Percentiles rank a stretch among this genome's conserved stretches.
phyloP scores from a whole-genome alignment of 2,113 vertebrate genomes.

The Heterotilapia buettikoferi region DNA sequence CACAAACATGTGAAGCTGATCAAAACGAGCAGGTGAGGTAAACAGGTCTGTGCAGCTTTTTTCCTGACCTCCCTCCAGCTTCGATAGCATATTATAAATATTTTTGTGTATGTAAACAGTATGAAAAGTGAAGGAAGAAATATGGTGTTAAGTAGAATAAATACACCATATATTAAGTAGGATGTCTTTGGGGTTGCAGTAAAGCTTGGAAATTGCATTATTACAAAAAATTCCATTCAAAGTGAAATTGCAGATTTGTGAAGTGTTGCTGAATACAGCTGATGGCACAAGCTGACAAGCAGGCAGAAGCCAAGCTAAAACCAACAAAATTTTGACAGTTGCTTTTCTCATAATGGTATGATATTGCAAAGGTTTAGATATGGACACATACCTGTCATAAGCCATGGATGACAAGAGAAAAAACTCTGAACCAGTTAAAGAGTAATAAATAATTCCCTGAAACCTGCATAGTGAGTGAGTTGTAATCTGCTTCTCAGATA shows the following conservation, averaged over 20 bases:
- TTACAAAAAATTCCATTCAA: neutral
- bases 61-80: neutral
- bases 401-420: neutral
- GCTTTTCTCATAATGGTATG: neutral
- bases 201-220: no score
- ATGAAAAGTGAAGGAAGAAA: no score
- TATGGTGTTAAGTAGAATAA: no score
- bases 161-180: no score
- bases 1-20: neutral
- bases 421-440: neutral
- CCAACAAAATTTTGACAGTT: neutral
- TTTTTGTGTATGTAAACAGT: no score
- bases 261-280: neutral
- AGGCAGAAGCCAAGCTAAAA: neutral
- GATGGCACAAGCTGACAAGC: neutral
- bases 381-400: neutral
- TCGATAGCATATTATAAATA: neutral
- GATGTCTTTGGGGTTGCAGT: no score
- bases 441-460: neutral
- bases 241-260: neutral
- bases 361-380: neutral
- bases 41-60: neutral
- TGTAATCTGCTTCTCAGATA: neutral
- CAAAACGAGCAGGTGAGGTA: neutral
- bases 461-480: neutral